A percentile compares a stretch with the other conserved stretches of the same genome.
phyloP scores from a whole-genome alignment of 2,888 invertebrate genomes.

The Diadegma fenestrale region DNA sequence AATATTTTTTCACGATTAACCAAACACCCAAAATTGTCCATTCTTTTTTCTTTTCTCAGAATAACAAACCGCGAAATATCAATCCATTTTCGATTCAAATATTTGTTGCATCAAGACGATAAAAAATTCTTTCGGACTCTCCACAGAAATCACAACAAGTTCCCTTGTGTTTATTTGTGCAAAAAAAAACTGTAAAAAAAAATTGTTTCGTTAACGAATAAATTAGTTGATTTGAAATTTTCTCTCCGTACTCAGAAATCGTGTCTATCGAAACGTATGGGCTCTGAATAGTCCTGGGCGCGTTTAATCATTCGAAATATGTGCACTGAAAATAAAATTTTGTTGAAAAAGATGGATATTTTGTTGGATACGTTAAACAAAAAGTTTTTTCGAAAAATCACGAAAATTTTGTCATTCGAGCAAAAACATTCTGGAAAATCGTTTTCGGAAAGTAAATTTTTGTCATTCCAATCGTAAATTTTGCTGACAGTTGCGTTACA shows the following conservation, averaged over 20 bases:
- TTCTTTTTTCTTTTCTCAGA: background rate
- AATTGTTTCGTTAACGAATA: background rate
- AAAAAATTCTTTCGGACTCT: background rate
- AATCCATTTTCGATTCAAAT: background rate
- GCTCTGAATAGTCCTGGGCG: background rate
- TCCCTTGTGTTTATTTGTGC: background rate
- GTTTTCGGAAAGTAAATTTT: too few species aligned
- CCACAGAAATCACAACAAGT: background rate
- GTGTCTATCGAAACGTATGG: background rate
- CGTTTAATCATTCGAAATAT: background rate
- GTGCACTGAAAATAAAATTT: too few species aligned
- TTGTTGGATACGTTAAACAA: too few species aligned
- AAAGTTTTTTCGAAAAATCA: too few species aligned
- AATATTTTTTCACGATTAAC: background rate
- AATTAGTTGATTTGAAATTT: background rate
- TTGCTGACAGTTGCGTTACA: too few species aligned
- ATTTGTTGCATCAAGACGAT: background rate
- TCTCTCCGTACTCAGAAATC: background rate
- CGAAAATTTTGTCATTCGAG: too few species aligned
- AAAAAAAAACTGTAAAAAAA: background rate
- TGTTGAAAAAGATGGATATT: too few species aligned
- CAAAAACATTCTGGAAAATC: too few species aligned
- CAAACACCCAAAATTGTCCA: conserved; percentile 6
- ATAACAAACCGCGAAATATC: background rate
- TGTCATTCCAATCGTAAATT: too few species aligned